Conservation (phyloP, 2,797 vertebrate genomes). For the Eospalax fontanierii region DNA sequence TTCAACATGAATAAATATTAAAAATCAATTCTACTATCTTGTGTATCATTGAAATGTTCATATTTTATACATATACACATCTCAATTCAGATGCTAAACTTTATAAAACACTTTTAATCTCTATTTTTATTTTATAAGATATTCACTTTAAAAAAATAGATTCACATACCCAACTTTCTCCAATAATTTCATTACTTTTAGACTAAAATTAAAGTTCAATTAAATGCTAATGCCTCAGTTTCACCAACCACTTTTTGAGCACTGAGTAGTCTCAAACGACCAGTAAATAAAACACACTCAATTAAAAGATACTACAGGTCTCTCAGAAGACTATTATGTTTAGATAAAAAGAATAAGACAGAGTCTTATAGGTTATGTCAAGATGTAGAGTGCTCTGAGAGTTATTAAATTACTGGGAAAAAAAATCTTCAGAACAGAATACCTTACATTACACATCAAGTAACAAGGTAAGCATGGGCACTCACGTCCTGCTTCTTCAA, state of each 20-base stretch:
- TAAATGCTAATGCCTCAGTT: constrained; percentile 20
- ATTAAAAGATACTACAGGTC: background rate
- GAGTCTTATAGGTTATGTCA: background rate
- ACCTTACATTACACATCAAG: fast-evolving
- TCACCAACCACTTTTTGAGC: background rate
- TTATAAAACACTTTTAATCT: background rate
- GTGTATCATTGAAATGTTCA: background rate
- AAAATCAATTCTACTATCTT: constrained; percentile 18
- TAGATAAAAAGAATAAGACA: background rate
- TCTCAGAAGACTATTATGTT: background rate
- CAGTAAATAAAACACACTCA: background rate
- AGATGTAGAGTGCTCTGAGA: background rate
- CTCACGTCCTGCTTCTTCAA: constrained; percentile 57
- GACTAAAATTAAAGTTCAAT: constrained; percentile 41
- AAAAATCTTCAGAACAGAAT: background rate
- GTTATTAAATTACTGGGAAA: background rate
- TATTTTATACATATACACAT: background rate
- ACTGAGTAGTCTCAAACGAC: background rate
- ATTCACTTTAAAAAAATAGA: constrained; percentile 7
- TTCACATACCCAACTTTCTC: background rate
- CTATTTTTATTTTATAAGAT: background rate
- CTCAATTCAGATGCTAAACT: constrained; percentile 13
- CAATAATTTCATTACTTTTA: constrained; percentile 39
- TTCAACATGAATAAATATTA: constrained; percentile 47
- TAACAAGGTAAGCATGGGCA: background rate